phyloP scores from a whole-genome alignment of 2,888 invertebrate genomes.

The Drosophila tripunctata region DNA sequence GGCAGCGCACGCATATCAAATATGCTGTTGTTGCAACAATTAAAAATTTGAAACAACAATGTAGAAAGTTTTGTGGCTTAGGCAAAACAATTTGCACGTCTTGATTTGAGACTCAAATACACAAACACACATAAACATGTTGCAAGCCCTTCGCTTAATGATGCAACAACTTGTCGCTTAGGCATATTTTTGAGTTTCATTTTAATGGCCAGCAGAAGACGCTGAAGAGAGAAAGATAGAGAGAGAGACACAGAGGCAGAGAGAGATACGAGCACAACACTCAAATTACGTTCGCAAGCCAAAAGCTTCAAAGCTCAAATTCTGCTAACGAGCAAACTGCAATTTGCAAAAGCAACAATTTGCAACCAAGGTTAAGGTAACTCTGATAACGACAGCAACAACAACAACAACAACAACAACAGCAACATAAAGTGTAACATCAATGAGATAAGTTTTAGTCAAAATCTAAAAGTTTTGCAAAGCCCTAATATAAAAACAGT shows the following conservation, averaged over 20 bases:
- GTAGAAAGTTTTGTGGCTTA: constrained; percentile 42
- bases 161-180: constrained; percentile 32
- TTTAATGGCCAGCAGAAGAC: constrained; percentile 55
- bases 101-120: constrained; percentile 21
- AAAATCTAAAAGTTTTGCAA: constrained; percentile 7
- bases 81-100: constrained; percentile 37
- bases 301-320: constrained; percentile 11
- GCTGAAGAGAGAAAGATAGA: constrained; percentile 5
- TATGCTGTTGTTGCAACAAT: constrained; percentile 38
- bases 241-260: constrained; percentile 6
- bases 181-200: constrained; percentile 36
- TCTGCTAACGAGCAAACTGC: constrained; percentile 47
- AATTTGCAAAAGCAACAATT: neutral
- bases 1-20: constrained; percentile 12
- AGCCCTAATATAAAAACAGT: neutral
- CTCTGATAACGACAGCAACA: neutral
- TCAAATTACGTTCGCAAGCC: constrained; percentile 38
- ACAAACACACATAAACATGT: constrained; percentile 4
- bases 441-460: constrained; percentile 9
- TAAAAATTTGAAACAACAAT: constrained; percentile 51
- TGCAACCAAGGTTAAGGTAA: constrained; percentile 33
- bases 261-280: constrained; percentile 19
- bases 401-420: constrained; percentile 3
- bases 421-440: neutral
- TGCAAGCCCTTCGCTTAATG: constrained; percentile 42